Evolutionary conservation across 2,888 invertebrate species (phyloP).

Genomic region (Chrysina gloriosa): DNA sequence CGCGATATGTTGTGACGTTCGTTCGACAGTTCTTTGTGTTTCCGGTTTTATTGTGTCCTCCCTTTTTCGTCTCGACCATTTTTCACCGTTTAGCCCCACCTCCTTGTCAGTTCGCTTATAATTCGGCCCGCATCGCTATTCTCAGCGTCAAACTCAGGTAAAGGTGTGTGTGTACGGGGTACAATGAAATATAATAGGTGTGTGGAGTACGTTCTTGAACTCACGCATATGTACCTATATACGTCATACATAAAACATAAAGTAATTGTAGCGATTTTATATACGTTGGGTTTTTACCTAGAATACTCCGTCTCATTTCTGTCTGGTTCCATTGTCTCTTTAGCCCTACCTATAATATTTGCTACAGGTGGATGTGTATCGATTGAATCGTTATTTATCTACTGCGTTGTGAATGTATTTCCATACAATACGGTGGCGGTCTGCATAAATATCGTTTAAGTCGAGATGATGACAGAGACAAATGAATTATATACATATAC

Average conservation of each 20-base stretch:
- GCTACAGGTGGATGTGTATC: background rate
- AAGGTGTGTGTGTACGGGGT: no score
- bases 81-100: constrained; percentile 41
- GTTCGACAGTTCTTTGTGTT: constrained; percentile 53
- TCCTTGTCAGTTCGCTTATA: constrained; percentile 42
- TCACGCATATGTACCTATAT: constrained; percentile 12
- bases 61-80: constrained; percentile 40
- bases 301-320: background rate
- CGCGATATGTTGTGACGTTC: constrained; percentile 53
- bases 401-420: background rate
- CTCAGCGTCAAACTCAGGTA: constrained; percentile 46
- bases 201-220: constrained; percentile 2
- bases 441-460: background rate
- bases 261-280: constrained; percentile 43
- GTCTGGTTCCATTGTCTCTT: constrained; percentile 7
- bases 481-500: background rate
- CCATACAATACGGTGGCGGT: background rate
- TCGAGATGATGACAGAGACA: background rate
- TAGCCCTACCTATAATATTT: background rate
- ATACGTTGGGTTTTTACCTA: background rate
- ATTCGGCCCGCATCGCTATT: constrained; percentile 48
- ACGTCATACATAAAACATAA: constrained; percentile 25
- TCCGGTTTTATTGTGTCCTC: constrained; percentile 48
- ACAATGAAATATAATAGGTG: constrained; percentile 25
- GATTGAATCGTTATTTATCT: constrained; percentile 1